Percentiles rank a stretch among this genome's conserved stretches.
These are phyloP conservation scores for Kryphioiulus occultus DNA, from an alignment of 2,888 invertebrate species.

Conservation along the genomic window DNA sequence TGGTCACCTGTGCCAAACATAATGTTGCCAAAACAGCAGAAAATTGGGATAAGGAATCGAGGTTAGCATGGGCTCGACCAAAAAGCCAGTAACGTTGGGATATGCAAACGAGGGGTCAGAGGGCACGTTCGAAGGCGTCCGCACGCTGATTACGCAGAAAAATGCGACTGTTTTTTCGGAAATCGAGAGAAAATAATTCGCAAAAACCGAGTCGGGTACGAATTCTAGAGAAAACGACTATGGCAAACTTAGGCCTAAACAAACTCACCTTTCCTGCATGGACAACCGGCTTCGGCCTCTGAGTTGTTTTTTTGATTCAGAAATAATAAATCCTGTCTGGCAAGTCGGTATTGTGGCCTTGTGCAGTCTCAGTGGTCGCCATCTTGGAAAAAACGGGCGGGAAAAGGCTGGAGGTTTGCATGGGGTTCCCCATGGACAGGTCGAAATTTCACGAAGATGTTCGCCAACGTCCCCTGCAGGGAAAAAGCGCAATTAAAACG, in stretches of 20 bases:
- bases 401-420: not conserved
- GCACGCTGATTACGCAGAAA: not conserved
- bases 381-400: not conserved
- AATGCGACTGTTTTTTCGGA: not conserved
- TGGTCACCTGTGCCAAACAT: not conserved
- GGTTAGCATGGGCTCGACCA: not conserved
- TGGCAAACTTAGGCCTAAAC: not conserved
- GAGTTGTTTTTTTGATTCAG: not conserved
- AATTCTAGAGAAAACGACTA: not conserved
- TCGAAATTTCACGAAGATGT: not conserved
- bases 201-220: not conserved
- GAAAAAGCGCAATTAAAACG: no score
- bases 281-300: not conserved
- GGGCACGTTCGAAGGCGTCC: not conserved
- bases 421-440: not conserved
- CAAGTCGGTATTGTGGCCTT: constrained; percentile 14
- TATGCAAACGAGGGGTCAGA: not conserved
- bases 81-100: not conserved
- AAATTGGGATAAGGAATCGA: not conserved
- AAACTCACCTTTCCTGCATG: not conserved
- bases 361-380: not conserved
- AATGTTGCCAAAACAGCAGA: not conserved
- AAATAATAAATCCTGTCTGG: constrained; percentile 25
- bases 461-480: not conserved
- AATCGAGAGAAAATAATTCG: not conserved